Evolutionary conservation across 2,113 vertebrate genomes (phyloP).

Genomic region (Syngnathus typhle): DNA sequence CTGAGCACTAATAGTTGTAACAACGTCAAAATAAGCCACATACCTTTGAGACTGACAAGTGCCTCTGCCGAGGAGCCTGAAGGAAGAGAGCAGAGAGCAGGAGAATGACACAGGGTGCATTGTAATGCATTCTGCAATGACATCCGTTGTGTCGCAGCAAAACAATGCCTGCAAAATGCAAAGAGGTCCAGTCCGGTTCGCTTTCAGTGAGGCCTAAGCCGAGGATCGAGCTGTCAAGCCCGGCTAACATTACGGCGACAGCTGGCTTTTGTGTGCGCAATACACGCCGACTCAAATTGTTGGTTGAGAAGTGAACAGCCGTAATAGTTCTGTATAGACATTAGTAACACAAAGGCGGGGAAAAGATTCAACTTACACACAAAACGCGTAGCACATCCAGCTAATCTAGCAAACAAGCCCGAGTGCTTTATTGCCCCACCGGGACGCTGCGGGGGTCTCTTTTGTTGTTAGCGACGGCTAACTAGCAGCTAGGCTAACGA

Average conservation of each 20-base stretch:
- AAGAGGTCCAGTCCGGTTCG: not conserved
- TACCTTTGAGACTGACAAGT: conserved; percentile 98
- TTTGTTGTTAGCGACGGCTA: conserved; percentile 44
- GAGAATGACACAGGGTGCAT: not conserved
- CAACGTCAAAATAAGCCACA: not conserved
- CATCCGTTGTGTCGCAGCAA: not conserved
- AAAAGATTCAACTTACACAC: not conserved
- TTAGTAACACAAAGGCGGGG: not conserved
- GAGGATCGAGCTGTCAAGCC: conserved; percentile 46
- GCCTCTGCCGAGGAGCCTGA: conserved; percentile 96
- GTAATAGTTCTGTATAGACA: not conserved
- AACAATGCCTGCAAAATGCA: not conserved
- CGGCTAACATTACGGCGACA: conserved; percentile 26
- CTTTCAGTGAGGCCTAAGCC: conserved; percentile 34
- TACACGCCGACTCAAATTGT: not conserved
- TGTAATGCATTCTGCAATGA: no score
- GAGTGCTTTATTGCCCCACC: not conserved
- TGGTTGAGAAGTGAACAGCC: not conserved
- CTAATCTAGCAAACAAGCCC: not conserved
- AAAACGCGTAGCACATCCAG: not conserved
- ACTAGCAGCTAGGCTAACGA: conserved; percentile 56
- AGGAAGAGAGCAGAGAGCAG: conserved; percentile 44
- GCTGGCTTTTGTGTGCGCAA: conserved; percentile 1
- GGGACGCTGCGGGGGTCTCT: not conserved
- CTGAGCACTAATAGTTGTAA: no score